phyloP scores from a whole-genome alignment of 2,797 vertebrate species.

The Pelodytes ibericus region DNA sequence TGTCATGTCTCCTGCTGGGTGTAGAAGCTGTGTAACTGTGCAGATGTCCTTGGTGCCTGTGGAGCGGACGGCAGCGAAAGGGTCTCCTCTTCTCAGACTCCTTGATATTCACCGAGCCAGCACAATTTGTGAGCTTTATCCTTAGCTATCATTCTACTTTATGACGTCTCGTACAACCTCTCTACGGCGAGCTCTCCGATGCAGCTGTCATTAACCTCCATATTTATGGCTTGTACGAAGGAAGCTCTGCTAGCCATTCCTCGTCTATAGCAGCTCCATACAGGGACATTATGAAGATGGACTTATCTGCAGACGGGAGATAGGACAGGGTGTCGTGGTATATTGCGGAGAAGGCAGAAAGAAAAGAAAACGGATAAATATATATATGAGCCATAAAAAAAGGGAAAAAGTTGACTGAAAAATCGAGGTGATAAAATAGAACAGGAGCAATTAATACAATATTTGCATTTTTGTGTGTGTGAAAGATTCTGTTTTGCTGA shows the following conservation, averaged over 20 bases:
- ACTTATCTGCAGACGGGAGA: constrained; percentile 40
- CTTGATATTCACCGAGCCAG: constrained; percentile 48
- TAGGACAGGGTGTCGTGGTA: neutral
- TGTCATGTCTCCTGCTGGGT: too few relatives aligned
- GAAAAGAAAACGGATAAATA: neutral
- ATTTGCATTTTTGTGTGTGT: neutral
- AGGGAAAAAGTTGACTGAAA: neutral
- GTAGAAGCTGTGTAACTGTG: constrained; percentile 5
- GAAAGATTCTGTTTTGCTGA: too few relatives aligned
- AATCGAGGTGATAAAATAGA: neutral
- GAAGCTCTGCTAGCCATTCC: constrained; percentile 30
- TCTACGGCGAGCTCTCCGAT: constrained; percentile 34
- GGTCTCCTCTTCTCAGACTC: constrained; percentile 46
- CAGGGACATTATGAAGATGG: constrained; percentile 33
- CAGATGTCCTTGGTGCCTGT: constrained; percentile 19
- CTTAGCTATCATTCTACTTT: constrained; percentile 52
- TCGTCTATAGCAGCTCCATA: constrained; percentile 14
- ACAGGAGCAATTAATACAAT: neutral
- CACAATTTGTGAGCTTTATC: constrained; percentile 45
- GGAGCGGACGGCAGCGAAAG: constrained; percentile 34
- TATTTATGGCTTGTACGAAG: constrained; percentile 50
- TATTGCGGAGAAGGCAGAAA: neutral
- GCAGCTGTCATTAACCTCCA: constrained; percentile 55
- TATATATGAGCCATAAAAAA: neutral
- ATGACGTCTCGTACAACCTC: constrained; percentile 47